phyloP scores from a whole-genome alignment of 1,140 invertebrate genomes.

The Lucilia cuprina region DNA sequence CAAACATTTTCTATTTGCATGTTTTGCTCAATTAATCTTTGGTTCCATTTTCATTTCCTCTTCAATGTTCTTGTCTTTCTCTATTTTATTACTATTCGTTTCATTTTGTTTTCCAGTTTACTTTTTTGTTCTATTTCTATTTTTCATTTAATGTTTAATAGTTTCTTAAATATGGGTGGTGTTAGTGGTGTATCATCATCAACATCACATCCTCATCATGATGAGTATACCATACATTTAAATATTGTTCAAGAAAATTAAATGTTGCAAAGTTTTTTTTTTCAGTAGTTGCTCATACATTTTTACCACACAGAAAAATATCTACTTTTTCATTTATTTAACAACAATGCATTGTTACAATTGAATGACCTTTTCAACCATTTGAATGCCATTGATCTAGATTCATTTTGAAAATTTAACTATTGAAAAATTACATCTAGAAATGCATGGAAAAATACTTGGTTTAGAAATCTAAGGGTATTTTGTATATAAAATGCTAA shows the following conservation, averaged over 20 bases:
- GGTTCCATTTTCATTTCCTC: constrained; percentile 10
- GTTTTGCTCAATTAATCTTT: constrained; percentile 8
- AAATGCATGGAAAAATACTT: too few species aligned
- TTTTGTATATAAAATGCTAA: too few species aligned
- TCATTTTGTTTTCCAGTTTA: background rate
- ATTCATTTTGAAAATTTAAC: background rate
- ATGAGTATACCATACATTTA: background rate
- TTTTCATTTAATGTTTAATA: constrained; percentile 2
- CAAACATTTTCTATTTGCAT: background rate
- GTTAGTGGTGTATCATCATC: background rate
- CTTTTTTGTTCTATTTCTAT: background rate
- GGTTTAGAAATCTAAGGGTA: too few species aligned
- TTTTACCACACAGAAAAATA: background rate
- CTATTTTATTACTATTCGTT: background rate
- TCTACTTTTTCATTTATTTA: too few species aligned
- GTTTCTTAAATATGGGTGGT: background rate
- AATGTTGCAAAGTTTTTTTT: background rate
- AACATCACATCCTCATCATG: background rate
- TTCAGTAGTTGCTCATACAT: background rate
- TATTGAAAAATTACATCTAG: background rate
- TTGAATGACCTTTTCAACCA: background rate
- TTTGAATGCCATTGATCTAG: background rate
- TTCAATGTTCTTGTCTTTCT: constrained; percentile 1
- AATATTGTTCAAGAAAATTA: background rate
- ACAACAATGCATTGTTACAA: background rate